phyloP scores from a whole-genome alignment of 2,113 vertebrate species.

The Odobenus rosmarus region DNA sequence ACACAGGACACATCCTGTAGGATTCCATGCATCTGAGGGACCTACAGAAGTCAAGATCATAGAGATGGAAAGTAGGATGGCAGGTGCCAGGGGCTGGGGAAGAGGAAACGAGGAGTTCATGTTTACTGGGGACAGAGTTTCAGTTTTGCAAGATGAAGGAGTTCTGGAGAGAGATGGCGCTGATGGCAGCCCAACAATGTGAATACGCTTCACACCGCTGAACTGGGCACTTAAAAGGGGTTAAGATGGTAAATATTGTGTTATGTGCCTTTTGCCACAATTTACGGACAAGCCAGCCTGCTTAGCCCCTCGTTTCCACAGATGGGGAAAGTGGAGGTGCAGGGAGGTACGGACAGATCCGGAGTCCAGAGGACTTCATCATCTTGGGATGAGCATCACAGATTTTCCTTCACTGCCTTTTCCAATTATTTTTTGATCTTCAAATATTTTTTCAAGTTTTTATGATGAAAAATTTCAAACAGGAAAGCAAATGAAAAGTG shows the following conservation, averaged over 20 bases:
- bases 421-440: neutral
- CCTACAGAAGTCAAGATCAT: neutral
- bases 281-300: neutral
- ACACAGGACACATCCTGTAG: neutral
- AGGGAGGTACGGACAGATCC: neutral
- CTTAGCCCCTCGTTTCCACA: too few species aligned
- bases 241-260: too few species aligned
- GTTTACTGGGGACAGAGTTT: neutral
- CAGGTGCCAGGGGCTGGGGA: neutral
- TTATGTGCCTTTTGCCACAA: neutral
- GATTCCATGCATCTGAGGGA: rapidly evolving
- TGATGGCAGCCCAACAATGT: rapidly evolving
- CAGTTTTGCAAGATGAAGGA: neutral
- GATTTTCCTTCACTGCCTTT: neutral
- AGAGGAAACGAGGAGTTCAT: rapidly evolving
- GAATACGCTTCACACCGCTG: rapidly evolving
- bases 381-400: rapidly evolving
- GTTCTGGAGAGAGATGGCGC: neutral
- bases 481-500: neutral
- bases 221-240: neutral
- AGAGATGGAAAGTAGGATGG: neutral
- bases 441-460: neutral
- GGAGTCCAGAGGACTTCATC: neutral
- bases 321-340: too few species aligned
- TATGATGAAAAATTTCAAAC: neutral